Evolutionary conservation across 2,113 vertebrate genomes (phyloP), one percentile per base, ranked within the genome.

Genomic region (Osmerus mordax): DNA sequence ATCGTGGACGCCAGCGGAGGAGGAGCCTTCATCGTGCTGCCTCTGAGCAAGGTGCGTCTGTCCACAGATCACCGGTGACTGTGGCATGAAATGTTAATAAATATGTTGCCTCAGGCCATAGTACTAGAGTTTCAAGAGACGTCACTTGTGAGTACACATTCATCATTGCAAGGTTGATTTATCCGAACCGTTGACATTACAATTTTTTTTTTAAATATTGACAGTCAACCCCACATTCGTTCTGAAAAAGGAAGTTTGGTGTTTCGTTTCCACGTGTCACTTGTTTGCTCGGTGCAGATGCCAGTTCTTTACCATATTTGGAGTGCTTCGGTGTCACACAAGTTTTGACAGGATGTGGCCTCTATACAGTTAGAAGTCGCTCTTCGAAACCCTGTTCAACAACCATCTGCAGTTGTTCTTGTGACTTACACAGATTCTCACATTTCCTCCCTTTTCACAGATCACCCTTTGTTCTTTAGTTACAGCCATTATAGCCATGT

Each of bases 1-100:
- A 94, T 96, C 47, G 94, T 96, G 77, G 95, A 96, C 16, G 94
- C 95, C 85, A 95, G 95, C 0, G 95, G 95, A 0, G 95, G 95
- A 51, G 95, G 95, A 15, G 91, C 95, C 74, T 96, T 96, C 89
- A 89, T 96, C 66, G 95, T 96, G 78, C 78, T 96, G 78, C 93
- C 95, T 0, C 87, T 96, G 71, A 81, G 52, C 86, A 96, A 96
- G 94, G 95, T 96, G 80, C 28, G 84, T 69, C 32, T 62, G 60
- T 1, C 15, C 14, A 36, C 52, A 56, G 19, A 29, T 51, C 8
- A 66, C 36, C 1, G 29, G 65, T 3, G 21, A 51, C 14, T 41
- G 16, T 18, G 55, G 15, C 4, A 9, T 14, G 32, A 36, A 36
- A 36, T 61, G 1, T 12, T 16, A 55, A 11, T 6, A 8, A 11